Conservation (phyloP, 2,113 vertebrate species). For the Heptranchias perlo region DNA sequence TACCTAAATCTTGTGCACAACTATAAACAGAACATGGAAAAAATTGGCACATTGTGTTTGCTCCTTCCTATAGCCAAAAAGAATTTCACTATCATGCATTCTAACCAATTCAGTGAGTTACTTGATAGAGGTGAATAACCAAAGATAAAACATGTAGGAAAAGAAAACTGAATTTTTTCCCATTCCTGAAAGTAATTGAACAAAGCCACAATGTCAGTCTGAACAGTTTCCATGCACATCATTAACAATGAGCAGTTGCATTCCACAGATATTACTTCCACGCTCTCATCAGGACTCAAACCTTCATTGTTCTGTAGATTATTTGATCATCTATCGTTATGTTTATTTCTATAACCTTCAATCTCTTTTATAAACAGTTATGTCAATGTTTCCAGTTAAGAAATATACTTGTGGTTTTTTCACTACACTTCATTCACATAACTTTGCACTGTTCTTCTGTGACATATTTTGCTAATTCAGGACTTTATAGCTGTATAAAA, state of each 20-base stretch:
- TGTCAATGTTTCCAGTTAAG: not conserved
- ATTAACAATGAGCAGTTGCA: not conserved
- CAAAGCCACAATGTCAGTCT: not conserved
- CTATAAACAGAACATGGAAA: not conserved
- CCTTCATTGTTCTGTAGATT: not conserved
- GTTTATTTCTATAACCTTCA: not conserved
- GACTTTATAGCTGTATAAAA: not conserved
- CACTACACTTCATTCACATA: not conserved
- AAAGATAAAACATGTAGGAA: not conserved
- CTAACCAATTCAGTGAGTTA: not conserved
- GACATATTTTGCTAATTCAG: not conserved
- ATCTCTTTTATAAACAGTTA: not conserved
- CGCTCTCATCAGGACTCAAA: not conserved
- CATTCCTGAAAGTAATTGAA: not conserved
- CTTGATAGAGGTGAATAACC: not conserved
- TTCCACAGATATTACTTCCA: not conserved
- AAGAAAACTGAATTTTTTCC: not conserved
- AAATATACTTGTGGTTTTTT: not conserved
- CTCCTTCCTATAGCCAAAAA: not conserved
- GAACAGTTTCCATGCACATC: not conserved
- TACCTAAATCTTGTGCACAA: not conserved
- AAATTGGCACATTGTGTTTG: not conserved
- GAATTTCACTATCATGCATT: not conserved
- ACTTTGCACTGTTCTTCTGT: not conserved
- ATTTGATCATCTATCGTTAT: slow-evolving; percentile 3